Percentiles rank a stretch among this genome's conserved stretches.
Conservation (phyloP, 2,113 vertebrate species). For the Proterorhinus semilunaris region DNA sequence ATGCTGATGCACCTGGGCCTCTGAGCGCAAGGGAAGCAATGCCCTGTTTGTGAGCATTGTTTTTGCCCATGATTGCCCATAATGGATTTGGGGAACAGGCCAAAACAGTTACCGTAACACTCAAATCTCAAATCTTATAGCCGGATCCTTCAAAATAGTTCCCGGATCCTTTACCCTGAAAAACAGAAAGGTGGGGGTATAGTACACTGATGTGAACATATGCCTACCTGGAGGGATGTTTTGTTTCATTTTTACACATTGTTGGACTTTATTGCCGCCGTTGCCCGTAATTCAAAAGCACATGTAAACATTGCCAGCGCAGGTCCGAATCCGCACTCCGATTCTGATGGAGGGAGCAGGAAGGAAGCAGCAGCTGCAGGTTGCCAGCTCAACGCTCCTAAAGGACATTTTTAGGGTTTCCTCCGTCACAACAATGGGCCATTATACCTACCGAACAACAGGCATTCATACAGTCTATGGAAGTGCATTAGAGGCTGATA, state of each 20-base stretch:
- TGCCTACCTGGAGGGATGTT: not conserved
- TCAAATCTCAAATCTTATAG: too few relatives aligned
- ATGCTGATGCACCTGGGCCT: too few relatives aligned
- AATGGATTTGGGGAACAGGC: too few relatives aligned
- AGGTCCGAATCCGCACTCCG: not conserved
- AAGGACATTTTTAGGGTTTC: conserved; percentile 36
- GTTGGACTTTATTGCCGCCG: not conserved
- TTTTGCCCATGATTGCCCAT: too few relatives aligned
- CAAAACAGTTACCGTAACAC: too few relatives aligned
- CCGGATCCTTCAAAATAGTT: too few relatives aligned
- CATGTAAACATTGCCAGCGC: not conserved
- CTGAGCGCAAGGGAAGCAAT: too few relatives aligned
- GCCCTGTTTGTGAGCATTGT: too few relatives aligned
- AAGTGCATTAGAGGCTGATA: conserved; percentile 45
- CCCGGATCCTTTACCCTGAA: too few relatives aligned
- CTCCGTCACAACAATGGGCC: conserved; percentile 52
- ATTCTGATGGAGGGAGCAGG: conserved; percentile 40
- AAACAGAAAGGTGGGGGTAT: too few relatives aligned
- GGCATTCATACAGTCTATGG: conserved; percentile 47
- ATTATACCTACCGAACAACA: conserved; percentile 41
- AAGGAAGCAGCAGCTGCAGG: conserved; percentile 59
- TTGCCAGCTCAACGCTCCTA: conserved; percentile 22
- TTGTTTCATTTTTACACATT: not conserved
- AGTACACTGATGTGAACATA: too few relatives aligned
- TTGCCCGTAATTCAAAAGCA: not conserved